These are phyloP conservation scores for Maccullochella peelii DNA, from an alignment of 2,113 vertebrate species.

Conservation along the genomic window DNA sequence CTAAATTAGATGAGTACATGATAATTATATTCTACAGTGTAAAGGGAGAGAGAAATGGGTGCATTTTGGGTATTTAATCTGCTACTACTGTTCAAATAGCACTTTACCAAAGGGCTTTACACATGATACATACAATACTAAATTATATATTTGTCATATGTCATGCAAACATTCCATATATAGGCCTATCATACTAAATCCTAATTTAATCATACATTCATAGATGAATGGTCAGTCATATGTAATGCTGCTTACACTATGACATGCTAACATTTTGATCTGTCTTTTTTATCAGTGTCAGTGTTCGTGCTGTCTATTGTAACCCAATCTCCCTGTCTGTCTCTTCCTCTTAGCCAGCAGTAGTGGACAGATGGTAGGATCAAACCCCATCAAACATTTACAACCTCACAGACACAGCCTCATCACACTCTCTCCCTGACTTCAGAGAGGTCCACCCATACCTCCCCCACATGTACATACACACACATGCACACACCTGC, in stretches of 20 bases:
- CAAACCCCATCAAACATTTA: conserved; percentile 84
- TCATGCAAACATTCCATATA: not conserved
- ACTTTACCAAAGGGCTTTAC: not conserved
- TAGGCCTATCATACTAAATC: not conserved
- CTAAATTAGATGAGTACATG: not conserved
- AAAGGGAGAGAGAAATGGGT: not conserved
- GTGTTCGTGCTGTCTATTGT: not conserved
- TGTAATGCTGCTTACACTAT: not conserved
- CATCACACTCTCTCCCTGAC: conserved; percentile 56
- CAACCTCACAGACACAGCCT: conserved; percentile 73
- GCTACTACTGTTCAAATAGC: not conserved
- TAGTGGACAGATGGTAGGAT: conserved; percentile 81
- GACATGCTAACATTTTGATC: not conserved
- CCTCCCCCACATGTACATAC: conserved; percentile 34
- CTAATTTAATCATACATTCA: not conserved
- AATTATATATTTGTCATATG: not conserved
- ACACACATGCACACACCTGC: conserved; percentile 19
- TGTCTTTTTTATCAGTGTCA: not conserved
- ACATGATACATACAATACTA: too few relatives aligned
- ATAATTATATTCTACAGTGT: not conserved
- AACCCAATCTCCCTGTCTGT: conserved; percentile 5
- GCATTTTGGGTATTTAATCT: not conserved
- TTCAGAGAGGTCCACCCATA: conserved; percentile 59
- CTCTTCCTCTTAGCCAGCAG: conserved; percentile 45
- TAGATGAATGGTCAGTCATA: not conserved